Conservation (phyloP, 1,140 invertebrate genomes). For the Leptopilina clavipes region DNA sequence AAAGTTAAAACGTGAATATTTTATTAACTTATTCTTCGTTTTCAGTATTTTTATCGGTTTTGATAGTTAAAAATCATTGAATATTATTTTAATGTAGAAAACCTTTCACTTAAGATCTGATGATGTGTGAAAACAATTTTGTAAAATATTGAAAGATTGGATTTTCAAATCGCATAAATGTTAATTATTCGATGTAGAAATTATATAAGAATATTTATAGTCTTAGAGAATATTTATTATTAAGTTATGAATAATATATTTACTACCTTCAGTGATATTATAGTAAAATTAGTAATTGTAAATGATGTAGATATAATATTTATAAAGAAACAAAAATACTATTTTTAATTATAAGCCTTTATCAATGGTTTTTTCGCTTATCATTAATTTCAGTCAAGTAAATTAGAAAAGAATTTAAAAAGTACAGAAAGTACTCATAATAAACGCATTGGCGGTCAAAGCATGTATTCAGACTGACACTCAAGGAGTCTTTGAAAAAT, state of each 20-base stretch:
- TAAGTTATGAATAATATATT: no score
- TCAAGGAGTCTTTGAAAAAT: not conserved
- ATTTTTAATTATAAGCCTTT: no score
- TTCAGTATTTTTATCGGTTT: slow-evolving; percentile 4
- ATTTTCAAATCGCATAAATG: not conserved
- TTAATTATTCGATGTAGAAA: not conserved
- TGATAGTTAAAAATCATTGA: not conserved
- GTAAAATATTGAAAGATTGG: not conserved
- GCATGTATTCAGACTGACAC: not conserved
- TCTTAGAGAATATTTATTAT: not conserved
- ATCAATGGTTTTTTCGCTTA: no score
- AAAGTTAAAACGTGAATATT: not conserved
- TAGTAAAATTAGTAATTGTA: no score
- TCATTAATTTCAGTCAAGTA: no score
- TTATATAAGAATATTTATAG: not conserved
- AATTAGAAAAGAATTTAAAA: no score
- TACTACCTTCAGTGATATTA: no score
- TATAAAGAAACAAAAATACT: no score
- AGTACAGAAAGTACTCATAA: not conserved
- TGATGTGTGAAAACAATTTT: not conserved
- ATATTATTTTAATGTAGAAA: not conserved
- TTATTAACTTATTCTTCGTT: not conserved
- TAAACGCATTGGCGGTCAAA: not conserved
- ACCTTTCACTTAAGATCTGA: slow-evolving; percentile 15
- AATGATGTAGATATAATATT: no score